A percentile compares a stretch with the other conserved stretches of the same genome.
Conservation (phyloP, 2,797 vertebrate genomes). For the Leucoraja ocellata region DNA sequence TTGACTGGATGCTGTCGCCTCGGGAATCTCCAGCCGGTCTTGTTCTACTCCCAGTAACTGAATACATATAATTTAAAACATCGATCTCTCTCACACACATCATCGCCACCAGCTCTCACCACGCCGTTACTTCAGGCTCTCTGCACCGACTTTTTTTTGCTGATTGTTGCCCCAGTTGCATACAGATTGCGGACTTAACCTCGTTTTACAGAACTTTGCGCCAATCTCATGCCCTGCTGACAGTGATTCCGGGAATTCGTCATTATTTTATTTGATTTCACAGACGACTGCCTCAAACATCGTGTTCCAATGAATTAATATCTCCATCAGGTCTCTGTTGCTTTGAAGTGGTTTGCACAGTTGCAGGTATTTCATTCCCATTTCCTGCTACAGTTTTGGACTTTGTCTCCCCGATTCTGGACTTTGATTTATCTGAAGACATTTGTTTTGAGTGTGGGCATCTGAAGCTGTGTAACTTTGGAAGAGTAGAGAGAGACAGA, state of each 20-base stretch:
- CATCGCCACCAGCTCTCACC: not conserved
- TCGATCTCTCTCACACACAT: not conserved
- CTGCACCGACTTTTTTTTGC: not conserved
- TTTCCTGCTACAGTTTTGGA: not conserved
- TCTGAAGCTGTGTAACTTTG: constrained; percentile 23
- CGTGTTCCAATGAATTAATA: not conserved
- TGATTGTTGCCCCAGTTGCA: not conserved
- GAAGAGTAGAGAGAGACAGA: not conserved
- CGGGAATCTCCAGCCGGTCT: constrained; percentile 28
- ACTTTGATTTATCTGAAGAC: not conserved
- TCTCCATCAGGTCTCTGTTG: not conserved
- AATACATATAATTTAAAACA: constrained; percentile 22
- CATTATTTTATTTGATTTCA: not conserved
- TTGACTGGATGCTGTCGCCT: constrained; percentile 9
- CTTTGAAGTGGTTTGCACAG: not conserved
- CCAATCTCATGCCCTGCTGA: not conserved
- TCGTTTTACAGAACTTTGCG: constrained; percentile 28
- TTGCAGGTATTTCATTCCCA: not conserved
- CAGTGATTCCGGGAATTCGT: not conserved
- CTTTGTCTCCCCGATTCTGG: not conserved
- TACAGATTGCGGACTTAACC: constrained; percentile 30
- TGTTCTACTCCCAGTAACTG: not conserved
- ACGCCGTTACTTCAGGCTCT: not conserved
- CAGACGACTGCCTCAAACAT: not conserved
- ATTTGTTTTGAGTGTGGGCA: not conserved